Evolutionary conservation across 2,113 vertebrate genomes (phyloP).

Genomic region (Rhinolophus sinicus): DNA sequence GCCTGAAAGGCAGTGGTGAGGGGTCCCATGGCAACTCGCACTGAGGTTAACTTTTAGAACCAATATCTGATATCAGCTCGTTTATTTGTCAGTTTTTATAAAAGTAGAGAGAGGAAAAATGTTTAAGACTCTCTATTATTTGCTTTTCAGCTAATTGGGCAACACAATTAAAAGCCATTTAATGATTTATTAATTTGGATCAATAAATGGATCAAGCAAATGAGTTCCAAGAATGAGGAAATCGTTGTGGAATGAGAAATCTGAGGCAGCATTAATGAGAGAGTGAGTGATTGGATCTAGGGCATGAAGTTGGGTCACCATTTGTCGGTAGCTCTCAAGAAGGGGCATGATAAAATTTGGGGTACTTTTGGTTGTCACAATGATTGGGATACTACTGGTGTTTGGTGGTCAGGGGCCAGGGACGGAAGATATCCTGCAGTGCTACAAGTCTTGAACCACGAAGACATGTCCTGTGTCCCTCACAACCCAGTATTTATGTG

Average conservation of each 20-base stretch:
- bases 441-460: not conserved
- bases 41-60: not conserved
- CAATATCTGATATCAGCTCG: not conserved
- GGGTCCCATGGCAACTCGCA: not conserved
- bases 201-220: not conserved
- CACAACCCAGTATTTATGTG: not conserved
- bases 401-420: not conserved
- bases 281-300: not conserved
- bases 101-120: not conserved
- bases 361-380: not conserved
- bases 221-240: not conserved
- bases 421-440: not conserved
- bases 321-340: not conserved
- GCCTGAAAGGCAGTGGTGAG: not conserved
- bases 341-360: not conserved
- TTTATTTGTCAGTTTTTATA: not conserved
- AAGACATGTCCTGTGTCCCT: not conserved
- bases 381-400: not conserved
- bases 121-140: not conserved
- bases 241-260: not conserved
- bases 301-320: no score
- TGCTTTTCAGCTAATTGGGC: not conserved
- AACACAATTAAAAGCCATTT: not conserved
- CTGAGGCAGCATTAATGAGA: not conserved
- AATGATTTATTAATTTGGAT: conserved; percentile 20